Base-by-base conservation (phyloP, 2,113 vertebrate genomes). In the Talpa occidentalis region DNA sequence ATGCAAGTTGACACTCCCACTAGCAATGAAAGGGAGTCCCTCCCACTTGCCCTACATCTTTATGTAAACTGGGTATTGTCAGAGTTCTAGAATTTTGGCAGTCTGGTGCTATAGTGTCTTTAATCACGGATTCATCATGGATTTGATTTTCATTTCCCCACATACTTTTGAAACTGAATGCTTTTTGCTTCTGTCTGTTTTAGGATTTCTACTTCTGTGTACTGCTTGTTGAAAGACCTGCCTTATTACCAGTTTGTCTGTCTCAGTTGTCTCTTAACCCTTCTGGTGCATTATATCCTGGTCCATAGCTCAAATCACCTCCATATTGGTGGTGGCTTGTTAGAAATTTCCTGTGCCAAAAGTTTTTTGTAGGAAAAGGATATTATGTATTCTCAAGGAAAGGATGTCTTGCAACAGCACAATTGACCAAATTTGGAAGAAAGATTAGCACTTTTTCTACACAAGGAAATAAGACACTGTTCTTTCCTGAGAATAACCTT, bases 401-500 rank as follows among this genome's bases (percentile, higher is more conserved):
- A 67, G 11, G 35, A 59, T 89, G 28, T 79, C 70, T 80, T 88
- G 28, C 72, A 64, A 10, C 37, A 62, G 59, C 24, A 24, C 56
- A 56, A 72, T 76, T 28, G 49, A 67, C 79, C 56, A 95, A 49
- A 79, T 80, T 47, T 60, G 54, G 4, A 74, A 8, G n/a, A 78
- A 44, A 4, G 30, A 35, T 52, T 74, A 47, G 44, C 79, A 19
- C 9, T 3, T 94, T 72, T 92, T 72, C 12, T 40, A 77, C 52
- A 37, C 26, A 40, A 78, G 84, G 19, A 66, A 93, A 52, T 37
- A 35, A 93, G 56, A 3, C 10, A 77, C 3, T 64, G 28, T 72
- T 93, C 66, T 93, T 69, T 89, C 74, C 49, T 52, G 49, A 62
- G 60, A 84, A 40, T 60, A 64, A 81, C 67, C 47, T 42, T 81